A percentile compares a stretch with the other conserved stretches of the same genome.
These are phyloP conservation scores for Lucilia cuprina DNA, from an alignment of 1,140 invertebrate species.

Conservation along the genomic window DNA sequence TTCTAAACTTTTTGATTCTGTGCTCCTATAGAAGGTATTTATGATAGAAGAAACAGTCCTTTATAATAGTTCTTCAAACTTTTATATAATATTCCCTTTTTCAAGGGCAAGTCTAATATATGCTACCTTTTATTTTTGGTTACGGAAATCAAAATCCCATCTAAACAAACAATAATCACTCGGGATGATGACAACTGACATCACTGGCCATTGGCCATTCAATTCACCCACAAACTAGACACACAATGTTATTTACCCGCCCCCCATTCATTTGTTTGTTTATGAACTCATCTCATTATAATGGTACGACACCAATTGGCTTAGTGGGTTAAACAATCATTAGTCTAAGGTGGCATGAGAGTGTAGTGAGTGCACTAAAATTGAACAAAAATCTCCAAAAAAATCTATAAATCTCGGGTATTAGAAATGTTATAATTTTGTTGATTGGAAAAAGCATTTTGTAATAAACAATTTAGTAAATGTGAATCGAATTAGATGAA, in stretches of 20 bases:
- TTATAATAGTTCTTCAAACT: too few relatives aligned
- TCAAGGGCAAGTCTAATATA: too few relatives aligned
- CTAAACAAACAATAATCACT: slow-evolving; percentile 30
- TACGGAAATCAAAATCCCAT: not conserved
- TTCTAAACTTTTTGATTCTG: too few relatives aligned
- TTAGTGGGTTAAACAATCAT: slow-evolving; percentile 1
- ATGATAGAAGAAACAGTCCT: too few relatives aligned
- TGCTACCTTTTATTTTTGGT: not conserved
- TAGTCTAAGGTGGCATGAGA: not conserved
- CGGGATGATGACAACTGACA: slow-evolving; percentile 23
- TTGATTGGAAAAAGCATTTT: slow-evolving; percentile 31
- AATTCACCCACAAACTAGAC: not conserved
- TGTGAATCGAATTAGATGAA: not conserved
- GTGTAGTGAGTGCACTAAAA: not conserved
- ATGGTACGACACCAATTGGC: too few relatives aligned
- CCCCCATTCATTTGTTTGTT: too few relatives aligned
- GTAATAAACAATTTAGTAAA: slow-evolving; percentile 29
- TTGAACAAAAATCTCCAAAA: not conserved
- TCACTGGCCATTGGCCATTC: not conserved
- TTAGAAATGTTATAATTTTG: slow-evolving; percentile 24
- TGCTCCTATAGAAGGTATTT: too few relatives aligned
- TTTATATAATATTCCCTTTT: too few relatives aligned
- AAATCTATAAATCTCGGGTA: slow-evolving; percentile 1
- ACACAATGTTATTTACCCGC: not conserved
- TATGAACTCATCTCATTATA: too few relatives aligned